These are phyloP conservation scores for Apomyelois bistriatella DNA, from an alignment of 2,888 invertebrate genomes.

Conservation along the genomic window DNA sequence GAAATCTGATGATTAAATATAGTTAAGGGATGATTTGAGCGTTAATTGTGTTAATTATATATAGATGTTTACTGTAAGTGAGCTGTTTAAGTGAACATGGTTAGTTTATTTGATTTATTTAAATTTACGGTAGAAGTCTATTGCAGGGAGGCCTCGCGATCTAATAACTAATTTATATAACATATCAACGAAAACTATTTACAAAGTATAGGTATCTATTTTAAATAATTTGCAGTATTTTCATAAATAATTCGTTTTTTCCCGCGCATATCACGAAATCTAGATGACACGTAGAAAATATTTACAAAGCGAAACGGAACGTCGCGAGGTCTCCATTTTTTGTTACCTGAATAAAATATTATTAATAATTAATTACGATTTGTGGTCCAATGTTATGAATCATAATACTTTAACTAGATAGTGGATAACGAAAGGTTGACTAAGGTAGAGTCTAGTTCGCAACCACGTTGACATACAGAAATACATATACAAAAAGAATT, in stretches of 20 bases:
- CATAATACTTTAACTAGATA: conserved; percentile 75
- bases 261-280: conserved; percentile 55
- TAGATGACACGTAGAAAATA: conserved; percentile 19
- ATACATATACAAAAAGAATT: conserved; percentile 29
- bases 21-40: conserved; percentile 65
- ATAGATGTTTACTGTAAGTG: conserved; percentile 65
- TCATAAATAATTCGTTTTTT: conserved; percentile 34
- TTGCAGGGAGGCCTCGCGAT: conserved; percentile 53
- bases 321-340: conserved; percentile 66
- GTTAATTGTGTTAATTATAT: conserved; percentile 72
- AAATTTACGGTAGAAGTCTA: conserved; percentile 61
- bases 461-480: conserved; percentile 33
- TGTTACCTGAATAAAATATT: conserved; percentile 79
- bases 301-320: conserved; percentile 28
- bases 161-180: conserved; percentile 28
- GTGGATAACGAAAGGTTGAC: conserved; percentile 56
- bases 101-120: conserved; percentile 75
- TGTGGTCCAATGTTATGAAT: conserved; percentile 80
- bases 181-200: conserved; percentile 52
- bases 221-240: conserved; percentile 23
- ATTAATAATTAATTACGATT: conserved; percentile 75
- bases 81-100: conserved; percentile 64
- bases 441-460: conserved; percentile 59
- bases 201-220: conserved; percentile 13
- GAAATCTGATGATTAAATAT: conserved; percentile 42